A percentile compares a stretch with the other conserved stretches of the same genome.
Conservation (phyloP, 1,140 invertebrate genomes). For the Drosophila ohnishii region DNA sequence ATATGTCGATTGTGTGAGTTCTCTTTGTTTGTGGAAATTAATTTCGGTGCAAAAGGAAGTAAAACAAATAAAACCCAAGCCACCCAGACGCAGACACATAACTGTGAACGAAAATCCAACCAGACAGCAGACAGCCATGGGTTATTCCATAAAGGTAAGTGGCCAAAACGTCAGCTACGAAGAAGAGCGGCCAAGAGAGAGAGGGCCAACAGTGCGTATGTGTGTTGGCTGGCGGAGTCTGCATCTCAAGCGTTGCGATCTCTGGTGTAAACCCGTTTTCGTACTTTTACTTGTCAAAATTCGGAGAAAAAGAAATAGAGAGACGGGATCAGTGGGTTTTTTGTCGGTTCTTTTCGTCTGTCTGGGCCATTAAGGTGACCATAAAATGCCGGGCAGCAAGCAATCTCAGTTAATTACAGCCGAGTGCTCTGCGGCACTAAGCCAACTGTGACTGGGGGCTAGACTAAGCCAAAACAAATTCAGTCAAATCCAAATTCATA, state of each 20-base stretch:
- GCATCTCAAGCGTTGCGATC: constrained; percentile 16
- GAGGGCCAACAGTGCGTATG: constrained; percentile 30
- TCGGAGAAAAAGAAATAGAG: not conserved
- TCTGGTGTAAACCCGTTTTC: constrained; percentile 33
- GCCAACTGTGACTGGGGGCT: constrained; percentile 26
- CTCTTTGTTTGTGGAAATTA: constrained; percentile 15
- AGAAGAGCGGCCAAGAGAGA: not conserved
- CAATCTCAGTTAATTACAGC: constrained; percentile 31
- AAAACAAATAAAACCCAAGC: constrained; percentile 31
- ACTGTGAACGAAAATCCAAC: constrained; percentile 29
- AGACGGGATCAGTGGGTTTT: constrained; percentile 13
- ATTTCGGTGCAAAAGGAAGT: constrained; percentile 9
- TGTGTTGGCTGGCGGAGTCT: constrained; percentile 3
- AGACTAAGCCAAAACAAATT: constrained; percentile 9
- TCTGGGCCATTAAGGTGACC: constrained; percentile 7
- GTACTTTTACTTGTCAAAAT: constrained; percentile 24
- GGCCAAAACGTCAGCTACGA: not conserved
- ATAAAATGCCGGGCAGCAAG: constrained; percentile 15
- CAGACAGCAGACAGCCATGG: constrained; percentile 45
- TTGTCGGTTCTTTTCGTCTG: constrained; percentile 9
- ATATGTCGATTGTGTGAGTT: constrained; percentile 34
- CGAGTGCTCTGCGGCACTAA: constrained; percentile 1
- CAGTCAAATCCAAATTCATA: constrained; percentile 6
- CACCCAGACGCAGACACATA: constrained; percentile 18
- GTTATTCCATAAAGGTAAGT: constrained; percentile 73